Conservation (phyloP, 1,140 invertebrate genomes). For the Apis mellifera region Amel_HAv3.1 CM009935.2:784001-784500, state of each 20-base stretch:
- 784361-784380: too few species aligned
- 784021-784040: neutral
- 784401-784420: too few species aligned
- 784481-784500: neutral
- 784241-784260: neutral
- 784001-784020: neutral
- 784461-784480: too few species aligned
- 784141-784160: constrained; percentile 27
- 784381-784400: too few species aligned
- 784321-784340: neutral
- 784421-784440: too few species aligned
- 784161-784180: constrained; percentile 40
- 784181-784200: neutral
- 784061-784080: constrained; percentile 22
- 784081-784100: constrained; percentile 10
- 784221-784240: neutral
- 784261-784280: neutral
- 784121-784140: constrained; percentile 31
- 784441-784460: too few species aligned
- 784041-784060: neutral
- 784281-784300: neutral
- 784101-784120: constrained; percentile 25
- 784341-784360: neutral
- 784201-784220: neutral
- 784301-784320: neutral